Conservation (phyloP, 2,113 vertebrate genomes). For the Tenebrosternarchus preto region DNA sequence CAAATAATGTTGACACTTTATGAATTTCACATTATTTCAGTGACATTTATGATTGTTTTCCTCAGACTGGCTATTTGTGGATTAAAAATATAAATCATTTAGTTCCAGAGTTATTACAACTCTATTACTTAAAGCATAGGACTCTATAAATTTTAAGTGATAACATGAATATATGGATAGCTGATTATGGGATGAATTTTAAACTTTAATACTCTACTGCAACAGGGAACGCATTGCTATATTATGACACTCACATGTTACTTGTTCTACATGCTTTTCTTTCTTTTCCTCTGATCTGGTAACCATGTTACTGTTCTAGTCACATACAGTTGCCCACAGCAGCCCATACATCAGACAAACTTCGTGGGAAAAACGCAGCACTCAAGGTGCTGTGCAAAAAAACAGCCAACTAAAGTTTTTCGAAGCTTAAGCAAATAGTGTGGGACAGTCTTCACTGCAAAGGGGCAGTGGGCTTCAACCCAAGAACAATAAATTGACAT, state of each 20-base stretch:
- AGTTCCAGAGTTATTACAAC: not conserved
- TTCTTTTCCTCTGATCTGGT: constrained; percentile 8
- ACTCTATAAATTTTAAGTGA: constrained; percentile 6
- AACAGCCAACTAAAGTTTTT: constrained; percentile 23
- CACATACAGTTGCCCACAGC: constrained; percentile 3
- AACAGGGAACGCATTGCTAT: constrained; percentile 15
- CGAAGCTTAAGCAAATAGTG: constrained; percentile 12
- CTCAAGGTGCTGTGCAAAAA: constrained; percentile 23
- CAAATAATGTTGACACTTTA: not conserved
- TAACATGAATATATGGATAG: constrained; percentile 19
- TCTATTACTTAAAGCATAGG: not conserved
- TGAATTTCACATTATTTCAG: constrained; percentile 33
- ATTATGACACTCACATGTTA: constrained; percentile 3
- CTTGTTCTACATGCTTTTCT: constrained; percentile 19
- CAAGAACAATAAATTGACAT: not conserved
- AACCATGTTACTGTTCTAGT: constrained; percentile 29
- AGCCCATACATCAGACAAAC: not conserved
- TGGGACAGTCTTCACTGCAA: constrained; percentile 23
- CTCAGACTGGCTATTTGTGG: constrained; percentile 9
- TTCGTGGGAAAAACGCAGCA: not conserved
- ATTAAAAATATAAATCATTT: not conserved
- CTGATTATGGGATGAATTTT: not conserved
- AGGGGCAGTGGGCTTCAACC: constrained; percentile 6
- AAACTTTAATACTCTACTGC: not conserved
- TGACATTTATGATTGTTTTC: constrained; percentile 13